These are phyloP conservation scores for Atractosteus spatula DNA, from an alignment of 2,113 vertebrate species.

Conservation along the genomic window DNA sequence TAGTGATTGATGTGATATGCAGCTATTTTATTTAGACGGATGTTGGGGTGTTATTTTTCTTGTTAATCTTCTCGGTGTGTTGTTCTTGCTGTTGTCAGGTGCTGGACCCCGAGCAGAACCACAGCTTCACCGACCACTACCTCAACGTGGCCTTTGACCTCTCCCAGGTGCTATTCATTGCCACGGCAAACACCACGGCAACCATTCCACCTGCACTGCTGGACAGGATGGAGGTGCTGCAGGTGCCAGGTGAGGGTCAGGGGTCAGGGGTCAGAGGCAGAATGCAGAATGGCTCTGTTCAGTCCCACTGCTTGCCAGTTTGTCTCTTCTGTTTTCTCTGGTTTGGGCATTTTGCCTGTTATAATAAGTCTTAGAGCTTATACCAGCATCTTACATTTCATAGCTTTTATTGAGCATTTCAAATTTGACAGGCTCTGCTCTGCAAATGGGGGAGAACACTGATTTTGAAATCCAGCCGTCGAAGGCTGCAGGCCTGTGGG, in stretches of 20 bases:
- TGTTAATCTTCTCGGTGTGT: too few relatives aligned
- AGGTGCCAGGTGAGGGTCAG: constrained; percentile 83
- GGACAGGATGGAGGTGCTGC: constrained; percentile 94
- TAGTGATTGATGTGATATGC: too few relatives aligned
- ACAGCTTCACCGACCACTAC: constrained; percentile 95
- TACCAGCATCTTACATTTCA: too few relatives aligned
- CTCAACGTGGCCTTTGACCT: constrained; percentile 95
- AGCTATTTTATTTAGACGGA: too few relatives aligned
- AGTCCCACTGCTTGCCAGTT: background rate
- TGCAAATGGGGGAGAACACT: too few relatives aligned
- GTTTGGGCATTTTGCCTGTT: too few relatives aligned
- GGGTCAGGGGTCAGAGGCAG: constrained; percentile 3
- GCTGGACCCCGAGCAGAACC: constrained; percentile 95
- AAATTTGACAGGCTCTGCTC: too few relatives aligned
- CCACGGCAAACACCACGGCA: constrained; percentile 89
- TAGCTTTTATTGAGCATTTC: too few relatives aligned
- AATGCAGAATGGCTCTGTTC: background rate
- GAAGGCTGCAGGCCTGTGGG: too few relatives aligned
- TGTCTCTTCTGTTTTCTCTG: constrained; percentile 3
- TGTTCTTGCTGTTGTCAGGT: constrained; percentile 62
- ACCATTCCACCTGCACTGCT: constrained; percentile 89
- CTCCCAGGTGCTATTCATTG: constrained; percentile 96
- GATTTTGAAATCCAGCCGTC: too few relatives aligned
- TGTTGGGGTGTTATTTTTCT: too few relatives aligned
- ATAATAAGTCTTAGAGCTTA: too few relatives aligned